Base-by-base conservation (phyloP, 2,888 invertebrate genomes). In the Epirrita christyi region DNA sequence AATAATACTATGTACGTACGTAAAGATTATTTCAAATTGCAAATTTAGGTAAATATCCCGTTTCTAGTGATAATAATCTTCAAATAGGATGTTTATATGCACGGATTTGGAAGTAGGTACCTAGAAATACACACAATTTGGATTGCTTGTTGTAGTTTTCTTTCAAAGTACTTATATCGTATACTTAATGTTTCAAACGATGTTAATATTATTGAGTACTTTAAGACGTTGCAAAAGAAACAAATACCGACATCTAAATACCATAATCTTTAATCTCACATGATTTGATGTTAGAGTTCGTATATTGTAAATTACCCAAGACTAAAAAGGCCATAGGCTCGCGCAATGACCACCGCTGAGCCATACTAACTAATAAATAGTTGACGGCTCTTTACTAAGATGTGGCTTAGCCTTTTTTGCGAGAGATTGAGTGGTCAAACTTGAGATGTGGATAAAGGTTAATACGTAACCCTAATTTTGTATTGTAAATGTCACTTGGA, bases 401-500 rank as follows among this genome's bases (percentile, higher is more conserved):
- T 40, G 32, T 36, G 54, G 38, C 15, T 44, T 9, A 47, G 51
- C 52, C 15, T 59, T 57, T 61, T 61, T 63, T 61, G 52, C 41
- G 36, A 21, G 29, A 38, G 34, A 56, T 57, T 46, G 42, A 59
- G 40, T 43, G 38, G 51, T 61, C 55, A 44, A 62, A 61, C 60
- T 42, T 27, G 52, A 61, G 51, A 58, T 38, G 54, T 46, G 42
- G 47, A 46, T 42, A 40, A 55, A 58, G 44, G 44, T 45, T 47
- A 43, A 42, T 54, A 37, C 15, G 48, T 52, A 55, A 55, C 65
- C 66, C 55, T 64, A 56, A 59, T 54, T 46, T 64, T 44, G 9
- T 50, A 61, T 9, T 5, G 5, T 40, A 54, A 59, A 59, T 59
- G 58, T 45, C 58, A 54, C 38, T 43, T 32, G 40, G 4, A 29